Evolutionary conservation across 2,113 vertebrate species (phyloP).

Genomic region (Menidia beryllina): DNA sequence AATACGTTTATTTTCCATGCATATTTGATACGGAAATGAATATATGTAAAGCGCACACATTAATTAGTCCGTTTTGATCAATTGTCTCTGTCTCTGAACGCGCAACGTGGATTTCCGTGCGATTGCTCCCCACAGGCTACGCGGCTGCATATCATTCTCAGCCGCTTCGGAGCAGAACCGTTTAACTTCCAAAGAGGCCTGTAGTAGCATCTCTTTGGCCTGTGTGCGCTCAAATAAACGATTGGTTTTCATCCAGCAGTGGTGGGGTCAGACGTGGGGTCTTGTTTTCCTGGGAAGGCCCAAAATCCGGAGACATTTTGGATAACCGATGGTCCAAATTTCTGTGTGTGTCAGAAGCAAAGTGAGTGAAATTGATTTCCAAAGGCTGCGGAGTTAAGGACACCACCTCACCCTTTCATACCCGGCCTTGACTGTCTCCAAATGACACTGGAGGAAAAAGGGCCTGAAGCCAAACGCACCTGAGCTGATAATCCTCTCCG

Average conservation of each 20-base stretch:
- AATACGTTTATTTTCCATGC: slow-evolving; percentile 80
- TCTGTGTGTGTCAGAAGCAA: background rate
- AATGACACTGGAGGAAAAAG: background rate
- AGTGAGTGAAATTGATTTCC: background rate
- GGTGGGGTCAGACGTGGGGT: slow-evolving; percentile 4
- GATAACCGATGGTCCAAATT: background rate
- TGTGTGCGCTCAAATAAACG: slow-evolving; percentile 35
- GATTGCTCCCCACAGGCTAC: slow-evolving; percentile 65
- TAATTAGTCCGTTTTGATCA: slow-evolving; percentile 83
- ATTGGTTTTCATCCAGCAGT: slow-evolving; percentile 44
- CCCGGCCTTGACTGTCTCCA: background rate
- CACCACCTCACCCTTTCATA: background rate
- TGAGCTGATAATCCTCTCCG: no score
- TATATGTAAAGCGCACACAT: slow-evolving; percentile 83
- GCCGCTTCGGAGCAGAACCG: slow-evolving; percentile 71
- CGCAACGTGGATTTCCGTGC: slow-evolving; percentile 64
- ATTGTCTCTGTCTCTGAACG: slow-evolving; percentile 79
- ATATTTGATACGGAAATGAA: slow-evolving; percentile 82
- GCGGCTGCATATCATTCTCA: slow-evolving; percentile 69
- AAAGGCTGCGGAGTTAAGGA: background rate
- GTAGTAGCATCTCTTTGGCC: slow-evolving; percentile 69
- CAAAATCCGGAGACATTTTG: background rate
- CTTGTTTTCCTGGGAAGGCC: background rate
- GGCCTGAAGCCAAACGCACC: no score
- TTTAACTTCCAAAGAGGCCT: slow-evolving; percentile 78